Evolutionary conservation across 2,888 invertebrate species (phyloP).

Genomic region (Protonemura montana): DNA sequence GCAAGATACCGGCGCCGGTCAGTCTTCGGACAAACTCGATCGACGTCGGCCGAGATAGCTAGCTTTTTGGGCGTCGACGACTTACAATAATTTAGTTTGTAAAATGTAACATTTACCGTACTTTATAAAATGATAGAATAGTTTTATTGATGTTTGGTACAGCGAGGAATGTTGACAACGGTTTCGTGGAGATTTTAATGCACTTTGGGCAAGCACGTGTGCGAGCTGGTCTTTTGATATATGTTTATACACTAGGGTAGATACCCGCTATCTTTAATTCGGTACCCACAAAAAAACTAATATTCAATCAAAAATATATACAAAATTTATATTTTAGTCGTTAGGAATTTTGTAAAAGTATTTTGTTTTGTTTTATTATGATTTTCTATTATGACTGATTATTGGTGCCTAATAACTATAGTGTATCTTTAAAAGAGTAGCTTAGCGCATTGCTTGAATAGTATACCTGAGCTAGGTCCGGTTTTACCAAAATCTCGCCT

Average conservation of each 20-base stretch:
- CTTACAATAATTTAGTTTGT: background rate
- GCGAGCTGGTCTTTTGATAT: background rate
- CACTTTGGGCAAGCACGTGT: background rate
- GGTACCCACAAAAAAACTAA: too few relatives aligned
- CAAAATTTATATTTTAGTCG: conserved; percentile 19
- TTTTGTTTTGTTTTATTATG: conserved; percentile 21
- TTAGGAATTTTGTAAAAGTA: background rate
- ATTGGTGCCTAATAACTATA: conserved; percentile 39
- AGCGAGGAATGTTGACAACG: background rate
- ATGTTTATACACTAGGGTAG: background rate
- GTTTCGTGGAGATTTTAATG: too few relatives aligned
- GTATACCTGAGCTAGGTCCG: too few relatives aligned
- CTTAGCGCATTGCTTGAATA: background rate
- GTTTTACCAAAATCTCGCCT: too few relatives aligned
- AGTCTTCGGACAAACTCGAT: conserved; percentile 53
- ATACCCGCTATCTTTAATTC: too few relatives aligned
- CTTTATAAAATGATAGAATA: conserved; percentile 49
- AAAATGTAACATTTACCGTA: background rate
- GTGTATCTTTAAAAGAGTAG: background rate
- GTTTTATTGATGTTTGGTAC: conserved; percentile 55
- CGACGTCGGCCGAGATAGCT: conserved; percentile 55
- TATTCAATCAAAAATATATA: conserved; percentile 12
- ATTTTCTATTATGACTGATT: conserved; percentile 38
- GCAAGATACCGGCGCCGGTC: conserved; percentile 64
- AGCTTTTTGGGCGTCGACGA: background rate